A percentile compares a stretch with the other conserved stretches of the same genome.
Conservation (phyloP, 2,888 invertebrate genomes). For the Agriotes lineatus region DNA sequence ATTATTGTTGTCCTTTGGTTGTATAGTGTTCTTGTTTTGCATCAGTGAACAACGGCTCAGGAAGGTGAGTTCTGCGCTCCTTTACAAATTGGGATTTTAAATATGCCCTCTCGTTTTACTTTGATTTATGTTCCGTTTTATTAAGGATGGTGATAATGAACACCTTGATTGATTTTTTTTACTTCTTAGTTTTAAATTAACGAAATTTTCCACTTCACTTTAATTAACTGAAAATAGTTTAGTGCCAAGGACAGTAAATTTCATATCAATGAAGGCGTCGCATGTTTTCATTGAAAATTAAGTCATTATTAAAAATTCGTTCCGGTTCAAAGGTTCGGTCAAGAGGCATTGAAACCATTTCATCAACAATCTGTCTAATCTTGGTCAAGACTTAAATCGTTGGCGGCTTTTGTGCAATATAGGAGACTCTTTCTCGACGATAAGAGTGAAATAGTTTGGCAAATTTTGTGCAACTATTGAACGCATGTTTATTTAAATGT, state of each 20-base stretch:
- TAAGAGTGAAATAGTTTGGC: no score
- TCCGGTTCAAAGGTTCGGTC: conserved; percentile 41
- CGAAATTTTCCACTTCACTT: not conserved
- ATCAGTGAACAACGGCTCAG: conserved; percentile 9
- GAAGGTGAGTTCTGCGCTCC: conserved; percentile 11
- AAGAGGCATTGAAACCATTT: conserved; percentile 41
- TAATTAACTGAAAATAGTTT: not conserved
- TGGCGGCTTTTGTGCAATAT: not conserved
- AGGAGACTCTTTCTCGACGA: no score
- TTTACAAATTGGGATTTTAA: no score
- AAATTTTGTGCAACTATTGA: not conserved
- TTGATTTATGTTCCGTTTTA: no score
- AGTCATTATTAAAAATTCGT: conserved; percentile 36
- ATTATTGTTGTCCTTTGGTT: conserved; percentile 24
- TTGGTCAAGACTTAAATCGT: not conserved
- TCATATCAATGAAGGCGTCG: not conserved
- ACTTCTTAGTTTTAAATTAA: no score
- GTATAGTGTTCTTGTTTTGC: conserved; percentile 10
- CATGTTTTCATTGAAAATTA: conserved; percentile 16
- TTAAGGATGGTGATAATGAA: no score
- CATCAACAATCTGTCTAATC: conserved; percentile 28
- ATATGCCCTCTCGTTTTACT: no score
- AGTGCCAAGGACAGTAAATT: conserved; percentile 13
- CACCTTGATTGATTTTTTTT: no score
- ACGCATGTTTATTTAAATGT: not conserved